Evolutionary conservation across 2,888 invertebrate species (phyloP).

Genomic region (Argyresthia goedartella): DNA sequence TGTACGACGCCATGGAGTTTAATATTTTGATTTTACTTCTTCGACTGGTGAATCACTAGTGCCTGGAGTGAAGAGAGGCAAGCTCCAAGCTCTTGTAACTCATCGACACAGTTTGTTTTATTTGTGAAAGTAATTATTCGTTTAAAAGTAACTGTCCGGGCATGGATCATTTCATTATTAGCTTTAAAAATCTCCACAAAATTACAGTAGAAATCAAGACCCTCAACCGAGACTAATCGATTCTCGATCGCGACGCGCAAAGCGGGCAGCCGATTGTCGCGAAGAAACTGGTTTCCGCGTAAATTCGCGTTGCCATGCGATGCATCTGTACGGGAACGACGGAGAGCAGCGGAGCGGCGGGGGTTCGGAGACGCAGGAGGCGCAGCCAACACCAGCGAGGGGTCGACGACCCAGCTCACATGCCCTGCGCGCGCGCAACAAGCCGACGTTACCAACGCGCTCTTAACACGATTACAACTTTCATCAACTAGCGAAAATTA

Average conservation of each 20-base stretch:
- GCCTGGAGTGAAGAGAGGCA: too few species aligned
- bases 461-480: slow-evolving; percentile 45
- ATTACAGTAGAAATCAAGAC: not conserved
- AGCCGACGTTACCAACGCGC: slow-evolving; percentile 16
- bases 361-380: slow-evolving; percentile 57
- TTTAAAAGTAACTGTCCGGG: too few species aligned
- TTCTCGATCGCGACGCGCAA: slow-evolving; percentile 29
- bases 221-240: slow-evolving; percentile 17
- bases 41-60: too few species aligned
- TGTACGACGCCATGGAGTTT: not conserved
- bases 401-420: slow-evolving; percentile 62
- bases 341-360: slow-evolving; percentile 30
- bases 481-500: slow-evolving; percentile 1
- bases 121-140: too few species aligned
- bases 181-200: not conserved
- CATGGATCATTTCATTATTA: too few species aligned
- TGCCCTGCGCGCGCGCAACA: slow-evolving; percentile 52
- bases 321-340: slow-evolving; percentile 59
- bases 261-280: slow-evolving; percentile 32
- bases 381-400: slow-evolving; percentile 43
- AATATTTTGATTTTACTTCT: too few species aligned
- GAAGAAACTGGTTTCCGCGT: slow-evolving; percentile 61
- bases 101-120: too few species aligned
- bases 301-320: slow-evolving; percentile 64
- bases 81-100: too few species aligned